Base-by-base conservation (phyloP, 2,113 vertebrate genomes). In the Dicerorhinus sumatrensis region DNA sequence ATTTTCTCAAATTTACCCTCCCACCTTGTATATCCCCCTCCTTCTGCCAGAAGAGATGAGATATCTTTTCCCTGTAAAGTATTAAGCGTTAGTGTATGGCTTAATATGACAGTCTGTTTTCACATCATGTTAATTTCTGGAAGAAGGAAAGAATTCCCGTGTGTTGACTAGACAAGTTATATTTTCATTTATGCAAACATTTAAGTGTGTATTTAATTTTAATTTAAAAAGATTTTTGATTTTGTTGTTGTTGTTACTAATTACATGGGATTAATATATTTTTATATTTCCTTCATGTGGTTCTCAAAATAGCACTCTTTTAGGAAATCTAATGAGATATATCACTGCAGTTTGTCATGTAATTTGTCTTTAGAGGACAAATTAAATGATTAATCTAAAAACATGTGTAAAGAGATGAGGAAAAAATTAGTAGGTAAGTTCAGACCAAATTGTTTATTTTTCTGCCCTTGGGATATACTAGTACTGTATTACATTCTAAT, bases 361-460 rank as follows among this genome's bases (percentile, higher is more conserved):
- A 54, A 83, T 93, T 97, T 97, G 91, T 96, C 89, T 83, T 77
- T 76, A 90, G 83, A 84, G 89, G 75, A 81, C 80, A 97, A 93
- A 94, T 97, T 97, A 97, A 90, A 95, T 95, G 87, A 86, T 97
- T 93, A 94, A 62, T 80, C 10, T 95, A 92, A 96, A 82, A 80
- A 33, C n/a, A 83, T 89, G 69, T 96, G 51, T 92, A 97, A 96
- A 92, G 87, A 90, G 33, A 72, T 93, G 54, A 96, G 93, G 39
- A 20, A 58, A 95, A 90, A 95, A n/a, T 63, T 82, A 84, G 70
- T 98, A 90, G 96, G 86, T 98, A 98, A 97, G 94, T 98, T 96
- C 56, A 98, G 88, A 89, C 96, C 39, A 76, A 72, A 60, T 63
- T 91, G 72, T 21, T 81, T 89, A 20, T 72, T 92, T 85, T 87